Percentiles rank a stretch among this genome's conserved stretches.
phyloP scores from a whole-genome alignment of 2,113 vertebrate genomes.

The Smithornis capensis region DNA sequence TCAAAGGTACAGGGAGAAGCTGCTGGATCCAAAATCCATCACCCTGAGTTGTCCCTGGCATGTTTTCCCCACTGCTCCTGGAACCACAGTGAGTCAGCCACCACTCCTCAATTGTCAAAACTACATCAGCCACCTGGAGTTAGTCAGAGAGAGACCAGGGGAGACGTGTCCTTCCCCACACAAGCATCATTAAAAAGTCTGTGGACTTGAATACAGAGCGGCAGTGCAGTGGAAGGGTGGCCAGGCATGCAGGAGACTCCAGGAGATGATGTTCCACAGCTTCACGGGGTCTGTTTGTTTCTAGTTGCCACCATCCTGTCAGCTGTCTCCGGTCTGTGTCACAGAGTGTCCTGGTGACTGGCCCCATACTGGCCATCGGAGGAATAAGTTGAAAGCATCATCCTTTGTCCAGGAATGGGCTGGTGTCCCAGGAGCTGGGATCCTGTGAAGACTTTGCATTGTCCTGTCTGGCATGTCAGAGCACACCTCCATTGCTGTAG shows the following conservation, averaged over 20 bases:
- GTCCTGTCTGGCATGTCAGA: background rate
- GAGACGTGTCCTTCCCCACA: background rate
- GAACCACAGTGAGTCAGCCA: background rate
- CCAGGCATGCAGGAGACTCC: background rate
- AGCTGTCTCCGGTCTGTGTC: background rate
- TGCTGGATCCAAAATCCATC: background rate
- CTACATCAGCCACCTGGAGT: background rate
- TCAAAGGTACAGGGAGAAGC: background rate
- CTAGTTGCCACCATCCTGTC: background rate
- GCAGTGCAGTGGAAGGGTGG: background rate
- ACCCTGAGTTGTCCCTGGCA: background rate
- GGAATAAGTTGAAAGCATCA: accelerated
- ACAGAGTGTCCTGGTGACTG: background rate
- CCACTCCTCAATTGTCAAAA: background rate
- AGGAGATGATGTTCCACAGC: background rate
- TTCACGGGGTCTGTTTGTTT: background rate
- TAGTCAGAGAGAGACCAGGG: background rate
- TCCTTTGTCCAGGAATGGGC: background rate
- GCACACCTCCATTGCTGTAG: background rate
- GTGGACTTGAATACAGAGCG: background rate
- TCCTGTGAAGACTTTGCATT: background rate
- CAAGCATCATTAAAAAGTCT: background rate
- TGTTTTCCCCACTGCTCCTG: accelerated
- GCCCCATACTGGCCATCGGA: accelerated
- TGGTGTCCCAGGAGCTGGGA: background rate